Evolutionary conservation across 2,113 vertebrate genomes (phyloP).

Genomic region (Lynx canadensis): DNA sequence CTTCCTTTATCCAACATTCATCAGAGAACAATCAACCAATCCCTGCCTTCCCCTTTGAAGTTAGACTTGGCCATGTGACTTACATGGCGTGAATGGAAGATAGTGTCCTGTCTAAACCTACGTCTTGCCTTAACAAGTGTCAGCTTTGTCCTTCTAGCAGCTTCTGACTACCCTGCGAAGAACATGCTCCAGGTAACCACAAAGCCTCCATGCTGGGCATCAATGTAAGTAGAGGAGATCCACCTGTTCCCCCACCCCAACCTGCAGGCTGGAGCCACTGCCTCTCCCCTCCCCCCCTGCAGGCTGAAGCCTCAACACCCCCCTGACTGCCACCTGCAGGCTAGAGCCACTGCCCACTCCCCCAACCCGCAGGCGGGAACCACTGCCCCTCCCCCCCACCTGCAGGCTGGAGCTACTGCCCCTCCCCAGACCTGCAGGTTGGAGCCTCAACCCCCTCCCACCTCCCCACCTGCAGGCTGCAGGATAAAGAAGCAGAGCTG

Average conservation of each 20-base stretch:
- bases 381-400: no score
- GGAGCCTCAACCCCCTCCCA: no score
- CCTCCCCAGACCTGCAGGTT: no score
- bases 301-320: no score
- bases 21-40: no score
- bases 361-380: no score
- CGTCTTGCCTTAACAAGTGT: not conserved
- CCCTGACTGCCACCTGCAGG: no score
- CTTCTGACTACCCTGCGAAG: not conserved
- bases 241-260: rapidly evolving
- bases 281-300: no score
- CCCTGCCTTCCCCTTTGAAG: not conserved
- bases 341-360: no score
- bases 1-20: not conserved
- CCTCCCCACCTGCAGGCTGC: no score
- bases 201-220: not conserved
- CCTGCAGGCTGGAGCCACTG: not conserved
- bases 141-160: not conserved
- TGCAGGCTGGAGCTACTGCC: no score
- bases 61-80: not conserved
- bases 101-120: rapidly evolving
- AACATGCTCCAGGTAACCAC: not conserved
- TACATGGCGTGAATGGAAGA: not conserved
- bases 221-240: not conserved
- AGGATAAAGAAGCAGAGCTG: not conserved